These are phyloP conservation scores for Pardosa pseudoannulata DNA, from an alignment of 2,888 invertebrate genomes.

Conservation along the genomic window DNA sequence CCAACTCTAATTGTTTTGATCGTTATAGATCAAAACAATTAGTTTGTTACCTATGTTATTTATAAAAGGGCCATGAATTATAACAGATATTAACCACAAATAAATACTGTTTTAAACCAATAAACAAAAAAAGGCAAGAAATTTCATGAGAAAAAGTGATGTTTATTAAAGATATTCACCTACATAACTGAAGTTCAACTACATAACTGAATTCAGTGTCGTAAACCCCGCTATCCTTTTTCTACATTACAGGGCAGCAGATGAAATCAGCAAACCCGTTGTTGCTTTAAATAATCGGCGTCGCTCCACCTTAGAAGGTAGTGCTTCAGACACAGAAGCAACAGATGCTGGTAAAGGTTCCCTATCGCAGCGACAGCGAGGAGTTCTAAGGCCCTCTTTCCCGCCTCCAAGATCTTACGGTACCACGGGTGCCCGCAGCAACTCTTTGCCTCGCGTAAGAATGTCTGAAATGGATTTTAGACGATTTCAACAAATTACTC, in stretches of 20 bases:
- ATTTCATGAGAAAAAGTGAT: no score
- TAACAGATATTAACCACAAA: no score
- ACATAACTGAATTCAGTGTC: no score
- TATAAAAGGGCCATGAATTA: no score
- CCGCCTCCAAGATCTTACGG: conserved; percentile 42
- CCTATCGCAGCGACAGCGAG: conserved; percentile 30
- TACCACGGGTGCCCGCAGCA: conserved; percentile 58
- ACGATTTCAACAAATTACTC: conserved; percentile 54
- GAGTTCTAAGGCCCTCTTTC: conserved; percentile 34
- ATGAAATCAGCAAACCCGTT: conserved; percentile 51
- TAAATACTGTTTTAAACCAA: no score
- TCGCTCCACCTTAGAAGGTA: conserved; percentile 74
- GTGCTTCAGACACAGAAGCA: conserved; percentile 95
- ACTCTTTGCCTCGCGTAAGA: conserved; percentile 73
- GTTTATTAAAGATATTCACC: no score
- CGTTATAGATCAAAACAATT: no score
- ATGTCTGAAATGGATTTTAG: conserved; percentile 68
- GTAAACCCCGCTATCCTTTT: no score
- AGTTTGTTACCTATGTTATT: no score
- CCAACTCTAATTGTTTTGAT: no score
- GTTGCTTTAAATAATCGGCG: conserved; percentile 37
- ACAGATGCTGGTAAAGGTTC: conserved; percentile 57
- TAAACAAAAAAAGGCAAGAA: no score
- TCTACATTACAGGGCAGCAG: conserved; percentile 57
- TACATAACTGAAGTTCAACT: no score